phyloP scores from a whole-genome alignment of 1,140 invertebrate genomes.

The Drosophila jambulina region DNA sequence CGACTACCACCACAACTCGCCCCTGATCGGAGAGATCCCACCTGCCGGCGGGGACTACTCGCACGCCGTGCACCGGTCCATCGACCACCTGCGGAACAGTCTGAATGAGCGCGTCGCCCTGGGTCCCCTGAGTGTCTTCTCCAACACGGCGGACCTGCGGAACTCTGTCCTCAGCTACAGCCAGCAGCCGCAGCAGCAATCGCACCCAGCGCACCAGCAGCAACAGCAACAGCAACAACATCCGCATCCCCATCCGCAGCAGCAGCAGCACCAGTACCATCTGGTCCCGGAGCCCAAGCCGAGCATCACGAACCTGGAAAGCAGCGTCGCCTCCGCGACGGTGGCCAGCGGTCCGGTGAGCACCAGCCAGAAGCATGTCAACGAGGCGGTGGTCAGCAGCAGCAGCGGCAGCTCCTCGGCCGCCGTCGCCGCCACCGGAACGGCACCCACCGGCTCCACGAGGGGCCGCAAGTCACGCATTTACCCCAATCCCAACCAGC shows the following conservation, averaged over 20 bases:
- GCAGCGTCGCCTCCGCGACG: conserved; percentile 26
- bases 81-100: conserved; percentile 88
- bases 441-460: conserved; percentile 68
- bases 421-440: conserved; percentile 22
- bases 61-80: conserved; percentile 89
- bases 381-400: conserved; percentile 72
- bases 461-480: conserved; percentile 78
- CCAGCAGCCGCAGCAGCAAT: conserved; percentile 69
- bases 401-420: conserved; percentile 45
- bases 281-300: conserved; percentile 57
- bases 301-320: conserved; percentile 48
- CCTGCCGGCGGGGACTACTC: conserved; percentile 86
- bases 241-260: conserved; percentile 58
- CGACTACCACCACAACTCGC: conserved; percentile 87
- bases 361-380: conserved; percentile 59
- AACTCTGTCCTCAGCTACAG: conserved; percentile 79
- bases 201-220: conserved; percentile 58
- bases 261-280: conserved; percentile 66
- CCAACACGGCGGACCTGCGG: conserved; percentile 76
- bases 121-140: conserved; percentile 81
- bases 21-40: conserved; percentile 88
- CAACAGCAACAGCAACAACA: conserved; percentile 63
- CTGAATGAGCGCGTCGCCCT: conserved; percentile 87
- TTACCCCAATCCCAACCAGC: conserved; percentile 82
- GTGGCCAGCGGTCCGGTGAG: conserved; percentile 27